Evolutionary conservation across 2,888 invertebrate genomes (phyloP), one percentile per base, ranked within the genome.

Genomic region (Acrobasis suavella): DNA sequence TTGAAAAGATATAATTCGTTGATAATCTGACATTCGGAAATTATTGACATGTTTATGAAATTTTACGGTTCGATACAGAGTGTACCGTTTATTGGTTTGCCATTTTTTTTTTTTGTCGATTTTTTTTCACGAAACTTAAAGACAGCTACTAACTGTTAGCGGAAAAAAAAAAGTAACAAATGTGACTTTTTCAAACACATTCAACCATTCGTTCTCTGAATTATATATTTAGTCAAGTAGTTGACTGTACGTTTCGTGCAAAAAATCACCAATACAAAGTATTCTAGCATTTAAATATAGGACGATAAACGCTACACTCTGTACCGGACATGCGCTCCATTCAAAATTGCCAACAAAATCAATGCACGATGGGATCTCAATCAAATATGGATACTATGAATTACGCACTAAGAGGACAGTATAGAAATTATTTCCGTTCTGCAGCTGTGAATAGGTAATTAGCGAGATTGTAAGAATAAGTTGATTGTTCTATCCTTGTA

Each of bases 391-490:
- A 66, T 73, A 64, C 68, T 75, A 73, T 77, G 75, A 76, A 79
- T 73, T 78, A 81, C 72, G 73, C 74, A 76, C 69, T 78, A 78
- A 81, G 78, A 80, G 80, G 78, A 80, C 81, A 83, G 78, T 83
- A 75, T 76, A 75, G 76, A 72, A 76, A 79, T 81, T 74, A 78
- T 89, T 86, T 89, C 87, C 86, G 87, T 88, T 87, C 85, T 83
- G 82, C 86, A 86, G 89, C 88, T 90, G 89, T 90, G 89, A 87
- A 85, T 90, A 89, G 74, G 77, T 85, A 83, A 80, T 78, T 83
- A 85, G 76, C 74, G 75, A 81, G 75, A 78, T 85, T 83, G 69
- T 81, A 81, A 80, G 75, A 71, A 71, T 77, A 75, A 70, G 69
- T 67, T 64, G 64, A 64, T 65, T 59, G 60, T 65, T 65, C 60